Percentiles rank a stretch among this genome's conserved stretches.
These are phyloP conservation scores for Peromyscus maniculatus DNA, from an alignment of 2,113 vertebrate species.

Conservation along the genomic window DNA sequence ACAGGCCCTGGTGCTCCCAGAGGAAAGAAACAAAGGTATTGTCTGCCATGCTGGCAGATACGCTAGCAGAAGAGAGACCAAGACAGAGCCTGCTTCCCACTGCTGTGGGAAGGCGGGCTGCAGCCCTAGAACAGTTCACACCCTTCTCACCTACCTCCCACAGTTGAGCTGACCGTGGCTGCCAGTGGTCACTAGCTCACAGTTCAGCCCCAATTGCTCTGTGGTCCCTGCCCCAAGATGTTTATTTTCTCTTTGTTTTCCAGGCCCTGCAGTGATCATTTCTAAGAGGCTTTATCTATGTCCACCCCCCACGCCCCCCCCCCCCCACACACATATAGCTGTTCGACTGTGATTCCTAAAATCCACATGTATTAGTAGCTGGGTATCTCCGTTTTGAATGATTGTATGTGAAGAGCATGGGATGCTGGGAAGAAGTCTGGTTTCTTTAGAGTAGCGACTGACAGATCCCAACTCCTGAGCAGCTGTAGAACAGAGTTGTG, in stretches of 20 bases:
- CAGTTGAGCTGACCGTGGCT: not conserved
- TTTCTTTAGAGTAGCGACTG: slow-evolving; percentile 27
- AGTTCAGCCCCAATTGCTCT: not conserved
- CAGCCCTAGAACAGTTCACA: not conserved
- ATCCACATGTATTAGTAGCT: not conserved
- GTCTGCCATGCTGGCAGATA: not conserved
- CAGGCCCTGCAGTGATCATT: slow-evolving; percentile 3
- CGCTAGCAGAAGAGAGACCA: not conserved
- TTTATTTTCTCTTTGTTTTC: slow-evolving; percentile 36
- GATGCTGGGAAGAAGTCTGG: not conserved
- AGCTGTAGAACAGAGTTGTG: not conserved
- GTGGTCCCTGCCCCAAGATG: not conserved
- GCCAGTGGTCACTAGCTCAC: not conserved
- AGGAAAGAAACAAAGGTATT: not conserved
- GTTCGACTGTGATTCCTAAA: not conserved
- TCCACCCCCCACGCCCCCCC: too few relatives aligned
- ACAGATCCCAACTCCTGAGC: slow-evolving; percentile 25
- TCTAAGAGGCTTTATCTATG: not conserved
- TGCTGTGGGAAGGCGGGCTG: not conserved
- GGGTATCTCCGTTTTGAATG: slow-evolving; percentile 22
- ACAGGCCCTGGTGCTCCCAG: not conserved
- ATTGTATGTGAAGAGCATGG: not conserved
- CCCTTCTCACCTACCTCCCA: not conserved
- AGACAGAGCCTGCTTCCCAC: not conserved
- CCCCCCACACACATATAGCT: not conserved